These are phyloP conservation scores for Pelecanus crispus DNA, from an alignment of 2,113 vertebrate species.

Conservation along the genomic window DNA sequence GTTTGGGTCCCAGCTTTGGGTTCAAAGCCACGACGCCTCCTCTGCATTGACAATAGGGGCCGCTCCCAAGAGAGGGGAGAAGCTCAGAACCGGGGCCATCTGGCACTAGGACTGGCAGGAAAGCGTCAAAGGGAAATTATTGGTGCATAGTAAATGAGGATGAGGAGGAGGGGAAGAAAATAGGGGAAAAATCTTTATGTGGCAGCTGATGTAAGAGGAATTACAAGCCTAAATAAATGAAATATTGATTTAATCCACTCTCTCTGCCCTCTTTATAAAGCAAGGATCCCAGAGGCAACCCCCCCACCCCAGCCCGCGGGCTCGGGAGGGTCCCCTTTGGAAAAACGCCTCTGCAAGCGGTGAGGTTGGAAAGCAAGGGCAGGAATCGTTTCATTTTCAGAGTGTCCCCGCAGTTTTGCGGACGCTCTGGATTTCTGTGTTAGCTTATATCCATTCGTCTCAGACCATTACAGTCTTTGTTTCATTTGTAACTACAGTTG, in stretches of 20 bases:
- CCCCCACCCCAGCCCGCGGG: neutral
- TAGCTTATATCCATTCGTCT: neutral
- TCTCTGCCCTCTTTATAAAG: slow-evolving; percentile 39
- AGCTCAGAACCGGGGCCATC: slow-evolving; percentile 65
- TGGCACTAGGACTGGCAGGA: slow-evolving; percentile 59
- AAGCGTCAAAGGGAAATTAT: slow-evolving; percentile 64
- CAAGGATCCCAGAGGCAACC: neutral
- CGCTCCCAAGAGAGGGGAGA: slow-evolving; percentile 54
- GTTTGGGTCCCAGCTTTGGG: slow-evolving; percentile 56
- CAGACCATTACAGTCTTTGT: neutral
- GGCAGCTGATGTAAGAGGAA: slow-evolving; percentile 58
- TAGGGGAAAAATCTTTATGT: slow-evolving; percentile 29
- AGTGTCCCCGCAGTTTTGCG: neutral
- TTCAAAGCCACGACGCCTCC: slow-evolving; percentile 68
- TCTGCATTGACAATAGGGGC: slow-evolving; percentile 66
- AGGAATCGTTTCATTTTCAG: neutral
- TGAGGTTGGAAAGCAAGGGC: neutral
- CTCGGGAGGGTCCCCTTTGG: neutral
- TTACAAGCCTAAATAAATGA: slow-evolving; percentile 58
- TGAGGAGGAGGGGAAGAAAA: slow-evolving; percentile 44
- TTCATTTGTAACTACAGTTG: neutral
- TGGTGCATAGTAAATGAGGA: slow-evolving; percentile 66
- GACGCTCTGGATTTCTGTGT: neutral
- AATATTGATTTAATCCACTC: slow-evolving; percentile 63
- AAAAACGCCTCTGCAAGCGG: neutral